phyloP scores from a whole-genome alignment of 2,113 vertebrate genomes.

The Percopsis transmontana region DNA sequence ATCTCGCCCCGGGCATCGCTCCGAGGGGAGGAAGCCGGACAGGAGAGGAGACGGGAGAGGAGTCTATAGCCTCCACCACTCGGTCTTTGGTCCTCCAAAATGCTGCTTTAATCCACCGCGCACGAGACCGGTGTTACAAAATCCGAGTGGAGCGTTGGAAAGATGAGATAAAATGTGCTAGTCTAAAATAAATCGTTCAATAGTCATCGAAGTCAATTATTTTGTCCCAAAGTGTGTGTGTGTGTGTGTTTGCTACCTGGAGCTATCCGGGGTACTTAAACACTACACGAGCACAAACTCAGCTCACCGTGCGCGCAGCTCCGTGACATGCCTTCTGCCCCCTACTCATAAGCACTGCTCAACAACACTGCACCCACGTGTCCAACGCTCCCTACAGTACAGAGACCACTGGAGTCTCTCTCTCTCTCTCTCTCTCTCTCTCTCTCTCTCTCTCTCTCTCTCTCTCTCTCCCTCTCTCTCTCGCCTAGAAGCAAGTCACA shows the following conservation, averaged over 20 bases:
- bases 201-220: too few relatives aligned
- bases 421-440: background rate
- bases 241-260: constrained; percentile 26
- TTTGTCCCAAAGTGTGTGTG: background rate
- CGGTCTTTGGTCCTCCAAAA: constrained; percentile 11
- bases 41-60: constrained; percentile 12
- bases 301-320: background rate
- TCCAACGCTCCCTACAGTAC: background rate
- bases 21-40: constrained; percentile 69
- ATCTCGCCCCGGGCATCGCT: constrained; percentile 93
- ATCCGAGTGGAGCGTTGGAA: background rate
- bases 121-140: background rate
- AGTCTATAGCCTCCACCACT: constrained; percentile 56
- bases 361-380: background rate
- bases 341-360: background rate
- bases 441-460: background rate
- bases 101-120: constrained; percentile 22
- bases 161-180: background rate
- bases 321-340: background rate
- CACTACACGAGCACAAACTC: constrained; percentile 1
- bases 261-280: constrained; percentile 67
- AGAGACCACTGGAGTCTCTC: background rate
- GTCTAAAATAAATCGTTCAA: background rate
- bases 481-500: too few relatives aligned
- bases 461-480: background rate